Evolutionary conservation across 2,113 vertebrate genomes (phyloP).

Genomic region (Tauraco erythrolophus): DNA sequence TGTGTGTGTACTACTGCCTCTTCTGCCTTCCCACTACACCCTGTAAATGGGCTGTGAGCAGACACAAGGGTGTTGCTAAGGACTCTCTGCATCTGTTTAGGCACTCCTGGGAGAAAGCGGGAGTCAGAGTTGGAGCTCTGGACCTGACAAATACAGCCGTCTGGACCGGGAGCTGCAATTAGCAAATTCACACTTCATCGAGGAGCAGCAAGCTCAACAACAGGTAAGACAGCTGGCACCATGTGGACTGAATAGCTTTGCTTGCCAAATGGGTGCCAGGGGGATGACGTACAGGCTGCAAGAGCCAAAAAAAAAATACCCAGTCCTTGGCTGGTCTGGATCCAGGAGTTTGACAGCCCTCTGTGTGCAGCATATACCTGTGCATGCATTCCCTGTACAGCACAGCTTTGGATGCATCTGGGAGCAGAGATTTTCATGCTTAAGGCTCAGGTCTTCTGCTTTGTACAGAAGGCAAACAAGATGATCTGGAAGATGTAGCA

Average conservation of each 20-base stretch:
- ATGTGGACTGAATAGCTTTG: background rate
- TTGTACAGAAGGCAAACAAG: background rate
- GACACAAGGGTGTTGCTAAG: background rate
- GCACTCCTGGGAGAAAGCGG: conserved; percentile 83
- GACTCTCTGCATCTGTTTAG: conserved; percentile 63
- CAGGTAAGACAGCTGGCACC: conserved; percentile 82
- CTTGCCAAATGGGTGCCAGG: background rate
- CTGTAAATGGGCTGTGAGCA: background rate
- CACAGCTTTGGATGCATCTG: background rate
- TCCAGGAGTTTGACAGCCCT: background rate
- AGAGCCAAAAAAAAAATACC: background rate
- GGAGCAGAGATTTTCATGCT: background rate
- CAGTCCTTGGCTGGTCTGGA: background rate
- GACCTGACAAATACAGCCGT: conserved; percentile 82
- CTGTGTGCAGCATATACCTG: background rate
- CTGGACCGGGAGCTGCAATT: conserved; percentile 87
- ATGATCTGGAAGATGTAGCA: background rate
- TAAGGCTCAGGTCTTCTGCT: background rate
- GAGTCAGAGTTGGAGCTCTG: conserved; percentile 84
- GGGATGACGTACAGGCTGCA: background rate
- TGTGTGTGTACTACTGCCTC: background rate
- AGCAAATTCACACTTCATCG: conserved; percentile 93
- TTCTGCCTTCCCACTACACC: background rate
- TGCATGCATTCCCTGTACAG: background rate
- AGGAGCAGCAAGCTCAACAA: conserved; percentile 93